Percentiles rank a stretch among this genome's conserved stretches.
These are phyloP conservation scores for Buphagus erythrorhynchus DNA, from an alignment of 2,797 vertebrate genomes.

Conservation along the genomic window DNA sequence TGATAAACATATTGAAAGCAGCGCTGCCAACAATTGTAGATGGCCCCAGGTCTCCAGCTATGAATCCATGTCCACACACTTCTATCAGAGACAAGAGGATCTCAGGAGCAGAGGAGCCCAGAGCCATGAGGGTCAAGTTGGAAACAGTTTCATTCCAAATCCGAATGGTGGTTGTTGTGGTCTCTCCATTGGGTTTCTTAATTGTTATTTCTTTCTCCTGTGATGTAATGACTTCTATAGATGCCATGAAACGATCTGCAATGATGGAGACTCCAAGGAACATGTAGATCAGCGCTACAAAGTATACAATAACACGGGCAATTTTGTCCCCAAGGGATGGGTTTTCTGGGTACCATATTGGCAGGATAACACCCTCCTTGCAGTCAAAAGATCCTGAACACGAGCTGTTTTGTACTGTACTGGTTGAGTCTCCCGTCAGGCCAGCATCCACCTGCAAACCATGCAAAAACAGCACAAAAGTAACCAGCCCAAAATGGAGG, in stretches of 20 bases:
- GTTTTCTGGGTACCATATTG: constrained; percentile 98
- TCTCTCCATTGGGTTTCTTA: constrained; percentile 95
- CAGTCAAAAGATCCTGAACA: constrained; percentile 89
- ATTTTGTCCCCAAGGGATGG: constrained; percentile 98
- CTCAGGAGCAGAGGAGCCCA: constrained; percentile 96
- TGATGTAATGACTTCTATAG: constrained; percentile 98
- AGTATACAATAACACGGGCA: constrained; percentile 97
- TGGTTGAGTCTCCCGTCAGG: constrained; percentile 82
- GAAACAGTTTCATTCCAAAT: constrained; percentile 99
- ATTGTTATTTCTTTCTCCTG: constrained; percentile 95
- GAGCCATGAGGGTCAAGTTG: constrained; percentile 96
- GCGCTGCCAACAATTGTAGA: constrained; percentile 97
- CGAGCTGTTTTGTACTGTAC: constrained; percentile 85
- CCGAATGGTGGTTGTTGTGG: constrained; percentile 91
- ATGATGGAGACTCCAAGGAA: constrained; percentile 98
- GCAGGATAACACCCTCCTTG: constrained; percentile 92
- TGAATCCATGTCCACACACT: constrained; percentile 92
- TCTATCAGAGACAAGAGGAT: constrained; percentile 96
- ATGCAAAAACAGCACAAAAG: constrained; percentile 83
- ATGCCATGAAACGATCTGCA: constrained; percentile 98
- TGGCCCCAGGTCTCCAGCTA: constrained; percentile 93
- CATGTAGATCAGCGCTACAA: constrained; percentile 99
- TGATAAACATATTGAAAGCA: constrained; percentile 99
- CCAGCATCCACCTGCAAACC: constrained; percentile 85
- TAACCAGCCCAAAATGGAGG: constrained; percentile 93